A percentile compares a stretch with the other conserved stretches of the same genome.
phyloP scores from a whole-genome alignment of 2,797 vertebrate species.

The Pyrocephalus nanus region DNA sequence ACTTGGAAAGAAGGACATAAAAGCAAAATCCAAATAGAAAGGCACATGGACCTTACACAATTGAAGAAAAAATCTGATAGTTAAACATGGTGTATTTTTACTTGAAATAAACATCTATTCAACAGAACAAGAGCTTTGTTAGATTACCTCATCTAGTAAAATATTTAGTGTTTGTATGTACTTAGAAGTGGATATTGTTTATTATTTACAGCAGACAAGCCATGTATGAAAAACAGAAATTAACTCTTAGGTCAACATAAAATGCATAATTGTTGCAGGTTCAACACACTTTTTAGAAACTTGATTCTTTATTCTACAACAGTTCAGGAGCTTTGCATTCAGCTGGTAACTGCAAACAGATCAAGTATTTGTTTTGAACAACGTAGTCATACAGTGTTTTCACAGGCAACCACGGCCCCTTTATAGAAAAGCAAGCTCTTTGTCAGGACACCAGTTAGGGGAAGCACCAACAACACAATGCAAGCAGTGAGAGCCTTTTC shows the following conservation, averaged over 20 bases:
- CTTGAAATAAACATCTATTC: background rate
- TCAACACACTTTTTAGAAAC: background rate
- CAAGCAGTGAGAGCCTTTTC: background rate
- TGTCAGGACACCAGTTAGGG: background rate
- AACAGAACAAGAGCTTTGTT: background rate
- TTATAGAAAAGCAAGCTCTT: background rate
- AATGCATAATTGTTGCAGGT: background rate
- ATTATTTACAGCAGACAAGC: background rate
- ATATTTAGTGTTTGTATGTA: background rate
- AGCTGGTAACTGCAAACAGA: background rate
- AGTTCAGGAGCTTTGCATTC: background rate
- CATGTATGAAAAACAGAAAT: background rate
- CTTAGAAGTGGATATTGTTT: background rate
- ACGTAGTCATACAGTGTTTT: background rate
- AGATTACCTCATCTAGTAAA: background rate
- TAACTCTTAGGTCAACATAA: background rate
- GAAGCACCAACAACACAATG: background rate
- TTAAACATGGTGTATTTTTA: background rate
- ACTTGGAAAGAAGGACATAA: background rate
- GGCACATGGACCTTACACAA: background rate
- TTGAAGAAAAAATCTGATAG: background rate
- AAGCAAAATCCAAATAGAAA: background rate
- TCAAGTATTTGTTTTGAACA: background rate
- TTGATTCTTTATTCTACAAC: background rate
- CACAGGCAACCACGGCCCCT: background rate